Base-by-base conservation (phyloP, 2,888 invertebrate species). In the Xanthostigma xanthostigma region DNA sequence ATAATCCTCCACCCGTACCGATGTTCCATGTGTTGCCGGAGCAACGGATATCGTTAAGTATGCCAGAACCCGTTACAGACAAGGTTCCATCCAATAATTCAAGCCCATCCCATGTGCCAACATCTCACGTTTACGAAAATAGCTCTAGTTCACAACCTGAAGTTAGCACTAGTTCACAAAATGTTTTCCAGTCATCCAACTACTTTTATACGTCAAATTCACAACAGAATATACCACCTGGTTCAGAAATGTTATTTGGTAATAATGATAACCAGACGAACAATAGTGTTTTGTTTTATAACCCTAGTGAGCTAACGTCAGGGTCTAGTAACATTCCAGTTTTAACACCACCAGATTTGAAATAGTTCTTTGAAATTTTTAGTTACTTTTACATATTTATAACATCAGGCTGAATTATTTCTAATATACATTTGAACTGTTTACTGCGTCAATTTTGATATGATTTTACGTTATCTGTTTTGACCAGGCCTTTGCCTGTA, bases 161-260 rank as follows among this genome's bases (percentile, higher is more conserved):
- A 11, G 36, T 41, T 44, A 46, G 38, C 36, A 62, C 64, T 36
- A 68, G 69, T 27, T 48, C 50, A 36, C 68, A 69, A 2, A 65
- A 69, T 56, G 68, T 75, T 50, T 79, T 78, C 56, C 76, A 75
- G 54, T 79, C 80, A 55, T 71, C 79, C 0, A 81, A 75, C 59
- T 83, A 81, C 60, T 83, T 82, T 58, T 70, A 72, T 1, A 68
- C 68, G 3, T 71, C 72, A 41, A 70, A 71, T 40, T 71, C 70
- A 35, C 36, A 49, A 10, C 65, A 64, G 50, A 60, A 62, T 50
- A 71, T 74, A 52, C 75, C 76, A 6, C 73, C 74, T 0, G 79
- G 78, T 0, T 76, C 80, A 0, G 81, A 82, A 57, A 73, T 75
- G 55, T 62, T 79, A 5, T 82, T 78, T 54, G 71, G 71, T 5